phyloP scores from a whole-genome alignment of 2,888 invertebrate species.

The Hirtodrosophila alboralis region DNA sequence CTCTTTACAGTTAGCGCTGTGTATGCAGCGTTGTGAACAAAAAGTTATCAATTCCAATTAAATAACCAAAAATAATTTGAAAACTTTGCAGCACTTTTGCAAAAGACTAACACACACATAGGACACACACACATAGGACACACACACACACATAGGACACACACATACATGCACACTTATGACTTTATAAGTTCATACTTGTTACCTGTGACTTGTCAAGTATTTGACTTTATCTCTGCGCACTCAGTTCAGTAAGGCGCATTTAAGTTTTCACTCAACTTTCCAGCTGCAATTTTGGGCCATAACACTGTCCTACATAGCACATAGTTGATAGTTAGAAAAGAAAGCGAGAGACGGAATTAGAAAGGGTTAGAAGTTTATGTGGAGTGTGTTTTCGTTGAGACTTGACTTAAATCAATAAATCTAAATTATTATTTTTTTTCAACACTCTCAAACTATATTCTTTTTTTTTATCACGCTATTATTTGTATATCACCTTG shows the following conservation, averaged over 20 bases:
- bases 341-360: background rate
- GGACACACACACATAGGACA: constrained; percentile 4
- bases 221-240: constrained; percentile 76
- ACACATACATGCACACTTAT: constrained; percentile 43
- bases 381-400: no score
- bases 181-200: constrained; percentile 76
- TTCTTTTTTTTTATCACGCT: no score
- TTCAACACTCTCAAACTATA: no score
- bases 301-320: background rate
- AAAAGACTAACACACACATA: constrained; percentile 57
- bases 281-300: constrained; percentile 41
- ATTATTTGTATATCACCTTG: no score
- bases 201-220: constrained; percentile 79
- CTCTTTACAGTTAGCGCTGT: constrained; percentile 42
- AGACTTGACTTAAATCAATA: no score
- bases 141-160: constrained; percentile 5
- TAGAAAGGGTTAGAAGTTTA: background rate
- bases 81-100: constrained; percentile 73
- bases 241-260: constrained; percentile 53
- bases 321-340: background rate
- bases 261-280: constrained; percentile 68
- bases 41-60: constrained; percentile 78
- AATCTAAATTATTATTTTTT: no score
- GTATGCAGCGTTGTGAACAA: constrained; percentile 52
- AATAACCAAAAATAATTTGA: constrained; percentile 78